Evolutionary conservation across 2,113 vertebrate genomes (phyloP), one percentile per base, ranked within the genome.

Genomic region (Mastomys natalensis): DNA sequence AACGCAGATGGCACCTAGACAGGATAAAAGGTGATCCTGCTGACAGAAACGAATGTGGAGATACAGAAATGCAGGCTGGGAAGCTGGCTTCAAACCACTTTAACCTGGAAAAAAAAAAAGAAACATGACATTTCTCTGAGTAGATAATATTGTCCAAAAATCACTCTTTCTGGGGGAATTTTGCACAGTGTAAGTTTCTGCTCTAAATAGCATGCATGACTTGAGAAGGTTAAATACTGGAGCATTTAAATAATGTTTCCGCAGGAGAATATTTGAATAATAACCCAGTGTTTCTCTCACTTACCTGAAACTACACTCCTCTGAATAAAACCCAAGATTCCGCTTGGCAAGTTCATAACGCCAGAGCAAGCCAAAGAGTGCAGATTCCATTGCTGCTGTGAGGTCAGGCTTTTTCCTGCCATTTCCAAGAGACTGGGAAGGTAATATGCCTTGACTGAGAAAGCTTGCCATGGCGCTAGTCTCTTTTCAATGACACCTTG

Each of bases 371-470:
- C 43, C 76, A 0, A 53, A 40, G 93, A 31, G 0, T 88, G 81
- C 70, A 64, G 68, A 80, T 96, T 87, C 89, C 70, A 92, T 97
- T 95, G 91, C 81, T 90, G 24, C 80, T 34, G 34, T 74, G 62
- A 62, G 91, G 91, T 95, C 81, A 84, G 45, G 90, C 73, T 73
- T 7, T 40, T 70, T 94, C 31, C 81, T 95, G 53, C 34, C 58
- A 87, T 73, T 87, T 96, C 64, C 31, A 64, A 91, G 82, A 64
- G 68, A 91, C 91, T 53, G 70, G 95, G 84, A 91, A 97, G 78
- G 74, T 77, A 31, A 95, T 93, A 93, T 68, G 31, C 43, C 53
- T 37, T 72, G 26, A 2, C 34, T 73, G 53, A 34, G 43, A 87
- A 88, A 55, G 92, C 73, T 90, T 51, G 53, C 60, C 13, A 4